Evolutionary conservation across 2,797 vertebrate species (phyloP), one percentile per base, ranked within the genome.

Genomic region (Gymnodraco acuticeps): DNA sequence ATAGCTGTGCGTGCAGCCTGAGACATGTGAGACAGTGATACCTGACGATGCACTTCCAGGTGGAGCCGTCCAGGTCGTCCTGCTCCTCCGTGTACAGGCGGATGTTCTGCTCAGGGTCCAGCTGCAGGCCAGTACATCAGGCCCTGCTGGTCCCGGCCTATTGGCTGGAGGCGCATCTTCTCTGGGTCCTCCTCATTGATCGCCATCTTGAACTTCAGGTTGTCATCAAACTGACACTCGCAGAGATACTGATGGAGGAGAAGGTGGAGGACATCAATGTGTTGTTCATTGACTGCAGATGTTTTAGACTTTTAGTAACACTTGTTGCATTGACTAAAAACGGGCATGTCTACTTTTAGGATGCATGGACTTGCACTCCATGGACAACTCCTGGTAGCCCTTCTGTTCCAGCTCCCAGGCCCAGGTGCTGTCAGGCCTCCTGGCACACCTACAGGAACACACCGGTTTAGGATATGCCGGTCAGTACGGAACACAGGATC

Each of bases 351-450:
- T 96, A 99, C 98, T 96, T 99, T 99, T 73, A 99, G 94, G 85
- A 99, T 96, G 70, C 96, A 96, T 61, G 98, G 98, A 94, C 91
- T 99, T 99, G 95, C 96, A 97, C 91, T 99, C 97, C 80, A 97
- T 94, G 56, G 96, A 96, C 97, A 98, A 97, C 88, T 98, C 97
- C 82, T 95, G 93, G 91, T 99, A 99, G 64, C 98, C 98, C 84
- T 98, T 98, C 90, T 98, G 97, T 81, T 99, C 98, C 95, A 99
- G 95, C 91, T 99, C 98, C 98, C 98, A 99, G 0, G 98, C 98
- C 98, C 98, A 99, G n/a, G 96, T 97, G 74, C 94, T 97, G 94
- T 99, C 91, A 97, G 94, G n/a, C n/a, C 70, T 99, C 98, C 94
- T 97, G 97, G 89, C 98, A 99, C 77, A 97, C 96, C 98, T 99